Base-by-base conservation (phyloP, 1,140 invertebrate genomes). In the Lithobius niger region DNA sequence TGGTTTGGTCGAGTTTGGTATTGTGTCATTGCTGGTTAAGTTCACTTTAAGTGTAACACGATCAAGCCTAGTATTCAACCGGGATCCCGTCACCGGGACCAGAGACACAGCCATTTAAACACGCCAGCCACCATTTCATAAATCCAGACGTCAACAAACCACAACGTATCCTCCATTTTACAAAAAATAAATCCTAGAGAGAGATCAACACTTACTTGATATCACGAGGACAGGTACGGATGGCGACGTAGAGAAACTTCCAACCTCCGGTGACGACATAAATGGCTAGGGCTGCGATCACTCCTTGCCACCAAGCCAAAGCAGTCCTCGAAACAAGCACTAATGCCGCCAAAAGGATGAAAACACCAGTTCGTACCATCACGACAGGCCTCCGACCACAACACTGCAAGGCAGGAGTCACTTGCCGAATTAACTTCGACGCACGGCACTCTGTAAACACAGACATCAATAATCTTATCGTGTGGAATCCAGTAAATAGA, bases 261-360 rank as follows among this genome's bases (percentile, higher is more conserved):
- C 48, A 50, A 3, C 48, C 48, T 4, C 48, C 48, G 13, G 48
- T 50, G 48, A 50, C 13, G 48, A 50, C 6, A 21, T 50, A 50
- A 19, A 50, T 26, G 24, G 48, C 48, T 22, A 50, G 27, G 19
- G 48, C 48, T 22, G 27, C 48, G 13, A 50, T 25, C 24, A 27
- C 10, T 13, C 13, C 13, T 50, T 50, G 48, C 24, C 27, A 50
- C 48, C 22, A 27, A 13, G 24, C 13, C 27, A 50, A 6, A 3
- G 48, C 6, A 13, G 13, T 50, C 6, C 24, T 25, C 4, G 22
- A 26, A 6, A 50, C 22, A 16, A 50, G 27, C 22, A 50, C 27
- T 3, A 24, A 27, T 3, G 48, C 48, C 3, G 19, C 27, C 3
- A 50, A 3, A 6, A 24, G 13, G 4, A 19, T 6, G 3, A 3